phyloP scores from a whole-genome alignment of 2,888 invertebrate genomes.

The Ennomos fuscantarius region DNA sequence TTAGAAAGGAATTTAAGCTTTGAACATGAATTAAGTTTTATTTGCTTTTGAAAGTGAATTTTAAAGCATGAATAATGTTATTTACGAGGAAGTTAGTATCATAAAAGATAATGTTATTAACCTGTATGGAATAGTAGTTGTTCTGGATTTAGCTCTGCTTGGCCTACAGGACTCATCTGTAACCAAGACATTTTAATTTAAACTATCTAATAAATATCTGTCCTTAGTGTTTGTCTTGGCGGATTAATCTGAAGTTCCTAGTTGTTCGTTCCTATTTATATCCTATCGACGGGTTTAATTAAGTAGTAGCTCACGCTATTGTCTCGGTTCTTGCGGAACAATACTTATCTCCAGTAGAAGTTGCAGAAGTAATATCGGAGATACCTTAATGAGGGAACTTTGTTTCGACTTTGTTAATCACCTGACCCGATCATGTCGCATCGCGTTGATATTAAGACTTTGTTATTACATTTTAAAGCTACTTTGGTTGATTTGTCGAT shows the following conservation, averaged over 20 bases:
- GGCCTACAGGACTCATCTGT: constrained; percentile 84
- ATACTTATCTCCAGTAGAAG: constrained; percentile 79
- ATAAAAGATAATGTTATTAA: constrained; percentile 61
- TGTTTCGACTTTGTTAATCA: constrained; percentile 81
- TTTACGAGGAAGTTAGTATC: constrained; percentile 36
- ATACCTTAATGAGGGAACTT: constrained; percentile 84
- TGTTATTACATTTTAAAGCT: constrained; percentile 29
- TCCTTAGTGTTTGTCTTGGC: constrained; percentile 57
- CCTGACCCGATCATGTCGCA: constrained; percentile 64
- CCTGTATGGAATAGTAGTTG: constrained; percentile 82
- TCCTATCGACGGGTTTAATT: constrained; percentile 75
- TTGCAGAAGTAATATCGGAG: constrained; percentile 81
- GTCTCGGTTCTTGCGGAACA: constrained; percentile 78
- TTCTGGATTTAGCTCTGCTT: constrained; percentile 85
- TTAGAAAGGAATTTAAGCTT: constrained; percentile 9
- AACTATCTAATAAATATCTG: constrained; percentile 32
- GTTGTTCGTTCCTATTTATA: constrained; percentile 62
- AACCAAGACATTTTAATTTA: constrained; percentile 63
- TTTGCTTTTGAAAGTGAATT: constrained; percentile 1
- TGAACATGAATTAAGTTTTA: neutral
- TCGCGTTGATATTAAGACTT: constrained; percentile 42
- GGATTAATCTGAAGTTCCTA: constrained; percentile 66
- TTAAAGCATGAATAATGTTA: constrained; percentile 20
- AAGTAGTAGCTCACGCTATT: constrained; percentile 80
- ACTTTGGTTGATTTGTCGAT: constrained; percentile 43